Evolutionary conservation across 1,140 invertebrate genomes (phyloP).

Genomic region (Rhagoletis zephyria): DNA sequence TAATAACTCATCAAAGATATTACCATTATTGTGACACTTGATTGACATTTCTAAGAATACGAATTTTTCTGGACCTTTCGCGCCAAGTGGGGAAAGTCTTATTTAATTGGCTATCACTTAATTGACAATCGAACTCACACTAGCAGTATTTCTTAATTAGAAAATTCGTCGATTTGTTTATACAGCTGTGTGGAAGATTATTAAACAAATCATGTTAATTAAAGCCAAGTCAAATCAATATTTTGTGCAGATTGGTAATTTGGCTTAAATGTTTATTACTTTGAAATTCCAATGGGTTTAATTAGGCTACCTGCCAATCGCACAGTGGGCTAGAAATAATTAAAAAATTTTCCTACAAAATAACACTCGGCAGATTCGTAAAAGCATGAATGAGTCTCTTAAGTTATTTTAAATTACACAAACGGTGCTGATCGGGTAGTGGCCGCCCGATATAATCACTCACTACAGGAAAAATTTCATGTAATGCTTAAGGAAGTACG

Average conservation of each 20-base stretch:
- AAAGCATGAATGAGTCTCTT: no score
- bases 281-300: background rate
- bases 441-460: no score
- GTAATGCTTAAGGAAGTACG: no score
- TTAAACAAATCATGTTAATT: slow-evolving; percentile 11
- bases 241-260: background rate
- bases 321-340: background rate
- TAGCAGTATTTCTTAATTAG: background rate
- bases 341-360: no score
- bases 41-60: background rate
- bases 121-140: background rate
- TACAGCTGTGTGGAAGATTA: background rate
- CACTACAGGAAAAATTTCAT: no score
- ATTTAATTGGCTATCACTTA: no score
- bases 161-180: background rate
- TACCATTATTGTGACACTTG: no score
- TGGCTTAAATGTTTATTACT: no score
- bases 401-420: no score
- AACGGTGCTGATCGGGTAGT: no score
- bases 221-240: background rate
- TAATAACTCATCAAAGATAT: no score
- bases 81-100: background rate
- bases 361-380: no score
- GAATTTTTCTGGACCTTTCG: background rate
- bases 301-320: background rate